Evolutionary conservation across 2,113 vertebrate genomes (phyloP).

Genomic region (Grammomys surdaster): DNA sequence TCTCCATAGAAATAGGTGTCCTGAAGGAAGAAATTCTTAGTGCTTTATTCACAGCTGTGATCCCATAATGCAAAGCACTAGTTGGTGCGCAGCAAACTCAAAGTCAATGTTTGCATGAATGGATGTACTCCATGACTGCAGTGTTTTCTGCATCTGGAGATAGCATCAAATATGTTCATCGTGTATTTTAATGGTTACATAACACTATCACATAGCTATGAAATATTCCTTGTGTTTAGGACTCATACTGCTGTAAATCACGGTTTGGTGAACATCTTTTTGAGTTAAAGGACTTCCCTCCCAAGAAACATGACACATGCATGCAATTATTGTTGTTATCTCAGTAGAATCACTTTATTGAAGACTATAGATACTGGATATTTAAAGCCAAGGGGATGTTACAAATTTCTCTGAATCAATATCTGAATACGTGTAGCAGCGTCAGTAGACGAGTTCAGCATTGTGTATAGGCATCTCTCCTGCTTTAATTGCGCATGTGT

Average conservation of each 20-base stretch:
- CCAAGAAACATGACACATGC: not conserved
- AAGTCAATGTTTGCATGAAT: not conserved
- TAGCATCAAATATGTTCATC: not conserved
- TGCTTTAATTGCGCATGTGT: not conserved
- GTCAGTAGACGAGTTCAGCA: not conserved
- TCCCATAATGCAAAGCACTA: not conserved
- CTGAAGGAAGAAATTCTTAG: not conserved
- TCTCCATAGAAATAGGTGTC: not conserved
- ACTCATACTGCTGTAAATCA: conserved; percentile 27
- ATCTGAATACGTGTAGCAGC: not conserved
- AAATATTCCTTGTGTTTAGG: conserved; percentile 27
- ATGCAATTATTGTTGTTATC: not conserved
- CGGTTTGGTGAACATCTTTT: conserved; percentile 20
- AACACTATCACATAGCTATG: not conserved
- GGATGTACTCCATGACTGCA: no score
- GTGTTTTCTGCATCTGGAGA: not conserved
- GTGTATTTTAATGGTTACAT: not conserved
- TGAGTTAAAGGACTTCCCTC: not conserved
- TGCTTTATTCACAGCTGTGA: not conserved
- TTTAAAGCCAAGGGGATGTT: not conserved
- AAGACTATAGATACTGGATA: not conserved
- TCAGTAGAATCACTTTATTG: not conserved
- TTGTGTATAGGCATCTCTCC: not conserved
- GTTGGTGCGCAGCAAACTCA: not conserved
- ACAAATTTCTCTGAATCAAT: not conserved